Evolutionary conservation across 2,888 invertebrate genomes (phyloP), one percentile per base, ranked within the genome.

Genomic region (Zonitis immaculata): DNA sequence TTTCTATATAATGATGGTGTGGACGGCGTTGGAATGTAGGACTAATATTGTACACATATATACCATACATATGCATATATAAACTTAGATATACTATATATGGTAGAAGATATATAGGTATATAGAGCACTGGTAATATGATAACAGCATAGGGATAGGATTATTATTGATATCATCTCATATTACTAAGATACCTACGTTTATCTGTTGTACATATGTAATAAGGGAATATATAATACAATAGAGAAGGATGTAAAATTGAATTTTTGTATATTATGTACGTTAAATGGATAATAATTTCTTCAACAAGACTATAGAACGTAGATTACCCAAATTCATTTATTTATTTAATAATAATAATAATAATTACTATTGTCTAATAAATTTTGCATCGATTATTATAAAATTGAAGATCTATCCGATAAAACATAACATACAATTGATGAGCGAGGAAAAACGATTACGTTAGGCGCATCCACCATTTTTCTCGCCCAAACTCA

Each of bases 1-100:
- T 73, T 67, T 65, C 70, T 66, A 62, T 67, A 67, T 72, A 73
- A 73, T 72, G 71, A 71, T 67, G 67, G 69, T 63, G 67, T 64
- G 68, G 67, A 68, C 70, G 66, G 65, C 63, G 52, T 57, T 60
- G 70, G 72, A 73, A 73, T 72, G 70, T 62, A 61, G 65, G 68
- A 67, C 64, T 69, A 68, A 67, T 66, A 66, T 64, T 58, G 59
- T 62, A 61, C 61, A 58, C 56, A 50, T 58, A 59, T 61, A 61
- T 60, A 58, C 57, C 51, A 56, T 58, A 27, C 6, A 27, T 25
- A 25, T 25, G 6, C 6, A 25, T 5, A 39, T 20, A 39, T 16
- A 39, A 3, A 39, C 39, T 20, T 20, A 6, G 20, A 39, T 39
- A 3, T 39, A 39, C 39, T 18, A 11, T 60, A 57, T 57, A 58